Percentiles rank a stretch among this genome's conserved stretches.
Evolutionary conservation across 2,113 vertebrate genomes (phyloP).

Genomic region (Gymnarchus niloticus): DNA sequence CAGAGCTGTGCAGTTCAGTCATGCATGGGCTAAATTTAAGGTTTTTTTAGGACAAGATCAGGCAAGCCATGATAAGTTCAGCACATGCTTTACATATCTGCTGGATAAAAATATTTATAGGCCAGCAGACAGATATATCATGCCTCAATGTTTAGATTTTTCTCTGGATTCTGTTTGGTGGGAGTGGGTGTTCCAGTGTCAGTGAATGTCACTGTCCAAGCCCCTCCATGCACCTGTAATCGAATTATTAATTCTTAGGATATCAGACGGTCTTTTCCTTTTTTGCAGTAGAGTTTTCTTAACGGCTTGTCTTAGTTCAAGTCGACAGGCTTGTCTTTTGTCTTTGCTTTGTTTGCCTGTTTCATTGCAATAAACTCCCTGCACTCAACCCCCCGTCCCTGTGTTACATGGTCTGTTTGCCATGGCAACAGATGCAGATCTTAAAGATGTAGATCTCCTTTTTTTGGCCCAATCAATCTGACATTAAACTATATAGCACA

Average conservation of each 20-base stretch:
- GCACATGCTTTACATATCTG: not conserved
- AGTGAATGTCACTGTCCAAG: not conserved
- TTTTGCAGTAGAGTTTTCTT: too few relatives aligned
- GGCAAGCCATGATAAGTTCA: not conserved
- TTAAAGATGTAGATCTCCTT: not conserved
- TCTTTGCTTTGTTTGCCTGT: not conserved
- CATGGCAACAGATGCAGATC: not conserved
- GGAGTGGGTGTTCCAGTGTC: not conserved
- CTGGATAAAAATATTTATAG: not conserved
- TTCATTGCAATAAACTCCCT: not conserved
- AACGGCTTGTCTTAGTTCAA: too few relatives aligned
- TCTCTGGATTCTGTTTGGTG: not conserved
- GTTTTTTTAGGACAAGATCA: not conserved
- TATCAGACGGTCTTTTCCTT: not conserved
- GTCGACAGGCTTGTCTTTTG: not conserved
- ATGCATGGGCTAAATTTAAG: not conserved
- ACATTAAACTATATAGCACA: not conserved
- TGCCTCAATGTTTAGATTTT: not conserved
- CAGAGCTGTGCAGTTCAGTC: not conserved
- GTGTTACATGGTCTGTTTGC: not conserved
- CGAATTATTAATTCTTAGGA: not conserved
- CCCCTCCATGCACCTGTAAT: not conserved
- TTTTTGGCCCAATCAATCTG: not conserved
- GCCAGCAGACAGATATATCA: not conserved
- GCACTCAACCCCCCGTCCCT: not conserved